These are phyloP conservation scores for Cacatua alba DNA, from an alignment of 2,113 vertebrate species.

Conservation along the genomic window DNA sequence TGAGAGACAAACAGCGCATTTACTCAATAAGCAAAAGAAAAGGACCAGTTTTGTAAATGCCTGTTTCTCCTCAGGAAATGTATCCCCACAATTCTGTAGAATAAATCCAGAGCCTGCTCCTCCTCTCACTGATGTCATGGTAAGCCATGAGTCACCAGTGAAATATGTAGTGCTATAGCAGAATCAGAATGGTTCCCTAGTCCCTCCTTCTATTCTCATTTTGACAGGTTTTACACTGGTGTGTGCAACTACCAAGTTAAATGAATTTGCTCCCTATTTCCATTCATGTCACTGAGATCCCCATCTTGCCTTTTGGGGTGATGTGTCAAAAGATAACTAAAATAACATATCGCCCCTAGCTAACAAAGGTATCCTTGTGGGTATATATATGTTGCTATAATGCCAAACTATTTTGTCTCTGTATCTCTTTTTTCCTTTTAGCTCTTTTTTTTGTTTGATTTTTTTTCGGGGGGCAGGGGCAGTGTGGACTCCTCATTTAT, in stretches of 20 bases:
- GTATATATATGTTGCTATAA: not conserved
- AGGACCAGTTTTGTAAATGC: not conserved
- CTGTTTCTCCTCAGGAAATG: not conserved
- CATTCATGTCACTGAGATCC: not conserved
- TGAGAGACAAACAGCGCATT: not conserved
- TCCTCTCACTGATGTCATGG: not conserved
- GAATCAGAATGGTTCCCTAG: not conserved
- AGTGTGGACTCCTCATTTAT: not conserved
- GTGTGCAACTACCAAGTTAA: not conserved
- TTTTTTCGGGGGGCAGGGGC: not conserved
- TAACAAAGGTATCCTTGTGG: not conserved
- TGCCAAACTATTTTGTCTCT: not conserved
- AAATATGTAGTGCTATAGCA: not conserved
- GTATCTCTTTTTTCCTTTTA: not conserved
- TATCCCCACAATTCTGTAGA: not conserved
- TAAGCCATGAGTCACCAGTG: not conserved
- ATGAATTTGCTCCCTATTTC: not conserved
- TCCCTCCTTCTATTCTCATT: not conserved
- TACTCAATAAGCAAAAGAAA: not conserved
- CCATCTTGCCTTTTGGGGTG: not conserved
- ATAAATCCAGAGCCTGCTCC: not conserved
- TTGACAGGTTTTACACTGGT: not conserved
- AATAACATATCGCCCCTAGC: not conserved
- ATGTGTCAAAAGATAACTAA: conserved; percentile 19
- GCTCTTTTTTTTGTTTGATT: not conserved